phyloP scores from a whole-genome alignment of 2,888 invertebrate genomes.

The Xylocampa areola region DNA sequence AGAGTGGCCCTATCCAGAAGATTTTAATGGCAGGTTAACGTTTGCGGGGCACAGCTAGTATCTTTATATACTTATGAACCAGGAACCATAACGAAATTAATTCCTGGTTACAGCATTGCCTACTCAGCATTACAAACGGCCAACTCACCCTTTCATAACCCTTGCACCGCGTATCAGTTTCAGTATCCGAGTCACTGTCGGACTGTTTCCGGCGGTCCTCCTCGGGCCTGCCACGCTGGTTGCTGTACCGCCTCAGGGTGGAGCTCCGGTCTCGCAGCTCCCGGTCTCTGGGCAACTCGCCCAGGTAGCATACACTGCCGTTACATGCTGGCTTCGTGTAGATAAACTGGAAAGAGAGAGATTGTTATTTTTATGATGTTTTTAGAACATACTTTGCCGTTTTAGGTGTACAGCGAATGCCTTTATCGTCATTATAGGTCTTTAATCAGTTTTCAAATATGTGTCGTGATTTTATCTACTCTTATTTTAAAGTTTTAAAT shows the following conservation, averaged over 20 bases:
- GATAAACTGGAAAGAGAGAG: slow-evolving; percentile 68
- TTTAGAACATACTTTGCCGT: too few relatives aligned
- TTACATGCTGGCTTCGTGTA: slow-evolving; percentile 79
- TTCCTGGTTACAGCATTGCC: too few relatives aligned
- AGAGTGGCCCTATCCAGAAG: too few relatives aligned
- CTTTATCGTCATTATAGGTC: too few relatives aligned
- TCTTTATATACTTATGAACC: too few relatives aligned
- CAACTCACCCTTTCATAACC: slow-evolving; percentile 85
- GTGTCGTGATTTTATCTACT: too few relatives aligned
- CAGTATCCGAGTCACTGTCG: slow-evolving; percentile 85
- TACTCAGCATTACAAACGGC: background rate
- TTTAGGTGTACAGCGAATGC: too few relatives aligned
- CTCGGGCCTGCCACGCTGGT: slow-evolving; percentile 84
- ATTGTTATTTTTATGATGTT: background rate
- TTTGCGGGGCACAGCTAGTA: too few relatives aligned
- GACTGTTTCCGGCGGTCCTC: slow-evolving; percentile 82
- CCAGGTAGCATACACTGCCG: slow-evolving; percentile 78
- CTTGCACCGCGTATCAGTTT: slow-evolving; percentile 89
- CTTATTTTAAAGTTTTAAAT: too few relatives aligned
- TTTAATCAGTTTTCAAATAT: too few relatives aligned
- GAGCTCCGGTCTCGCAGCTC: slow-evolving; percentile 62
- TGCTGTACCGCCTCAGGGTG: slow-evolving; percentile 81
- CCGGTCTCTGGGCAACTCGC: slow-evolving; percentile 62
- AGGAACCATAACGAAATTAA: too few relatives aligned
- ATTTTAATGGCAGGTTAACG: too few relatives aligned